phyloP scores from a whole-genome alignment of 2,888 invertebrate genomes.

The Drosophila cracens region DNA sequence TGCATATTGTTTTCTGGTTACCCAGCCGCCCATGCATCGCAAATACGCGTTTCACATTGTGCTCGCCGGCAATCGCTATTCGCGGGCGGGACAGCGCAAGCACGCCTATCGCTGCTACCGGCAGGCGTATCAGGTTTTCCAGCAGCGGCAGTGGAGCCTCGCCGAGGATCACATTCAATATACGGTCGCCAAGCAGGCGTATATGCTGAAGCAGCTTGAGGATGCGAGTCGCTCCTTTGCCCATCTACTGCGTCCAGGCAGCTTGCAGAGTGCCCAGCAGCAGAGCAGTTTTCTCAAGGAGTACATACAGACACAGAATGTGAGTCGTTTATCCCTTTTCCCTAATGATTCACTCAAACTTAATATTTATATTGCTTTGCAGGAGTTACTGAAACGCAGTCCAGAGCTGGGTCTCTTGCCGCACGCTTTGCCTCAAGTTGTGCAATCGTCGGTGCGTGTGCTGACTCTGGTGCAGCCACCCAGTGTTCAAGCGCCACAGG shows the following conservation, averaged over 20 bases:
- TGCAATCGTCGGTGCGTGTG: constrained; percentile 89
- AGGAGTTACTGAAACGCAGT: constrained; percentile 83
- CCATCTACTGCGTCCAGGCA: constrained; percentile 90
- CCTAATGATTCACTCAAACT: no score
- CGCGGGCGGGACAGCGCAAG: constrained; percentile 95
- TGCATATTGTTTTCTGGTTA: constrained; percentile 93
- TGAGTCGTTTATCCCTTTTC: constrained; percentile 82
- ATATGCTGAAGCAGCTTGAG: constrained; percentile 90
- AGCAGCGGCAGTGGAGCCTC: constrained; percentile 92
- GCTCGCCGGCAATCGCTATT: constrained; percentile 97
- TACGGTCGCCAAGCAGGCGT: constrained; percentile 95
- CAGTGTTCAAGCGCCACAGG: constrained; percentile 71
- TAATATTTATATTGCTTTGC: not conserved
- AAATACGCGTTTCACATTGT: constrained; percentile 99
- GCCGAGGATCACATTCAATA: constrained; percentile 98
- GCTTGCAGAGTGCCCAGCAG: constrained; percentile 89
- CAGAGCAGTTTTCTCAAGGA: constrained; percentile 94
- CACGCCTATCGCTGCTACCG: constrained; percentile 96
- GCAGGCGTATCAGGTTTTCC: constrained; percentile 93
- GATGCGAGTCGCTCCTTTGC: constrained; percentile 92
- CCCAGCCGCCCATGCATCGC: constrained; percentile 89
- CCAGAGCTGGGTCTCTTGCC: constrained; percentile 86
- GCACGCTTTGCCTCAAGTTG: constrained; percentile 91
- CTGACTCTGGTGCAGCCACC: constrained; percentile 85
- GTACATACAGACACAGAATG: constrained; percentile 94